These are phyloP conservation scores for Drosophila siamana DNA, from an alignment of 2,888 invertebrate genomes.

Conservation along the genomic window DNA sequence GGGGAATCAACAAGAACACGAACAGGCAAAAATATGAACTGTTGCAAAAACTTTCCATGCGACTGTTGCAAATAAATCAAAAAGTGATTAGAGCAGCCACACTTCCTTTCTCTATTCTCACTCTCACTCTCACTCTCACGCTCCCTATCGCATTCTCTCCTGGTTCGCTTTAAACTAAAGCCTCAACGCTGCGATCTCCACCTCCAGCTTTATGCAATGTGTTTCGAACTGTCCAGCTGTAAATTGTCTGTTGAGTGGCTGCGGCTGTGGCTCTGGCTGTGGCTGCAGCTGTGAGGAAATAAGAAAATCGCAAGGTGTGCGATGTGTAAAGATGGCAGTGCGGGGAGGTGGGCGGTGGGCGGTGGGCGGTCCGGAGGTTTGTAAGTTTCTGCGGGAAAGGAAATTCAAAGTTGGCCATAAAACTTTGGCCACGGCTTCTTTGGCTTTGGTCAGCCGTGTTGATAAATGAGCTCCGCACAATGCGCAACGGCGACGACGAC, in stretches of 20 bases:
- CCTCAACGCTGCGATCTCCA: neutral
- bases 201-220: constrained; percentile 17
- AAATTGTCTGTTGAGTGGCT: constrained; percentile 78
- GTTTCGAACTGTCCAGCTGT: constrained; percentile 61
- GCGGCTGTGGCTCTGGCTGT: constrained; percentile 16
- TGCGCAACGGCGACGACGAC: too few species aligned
- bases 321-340: constrained; percentile 57
- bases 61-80: constrained; percentile 71
- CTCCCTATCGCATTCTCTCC: neutral
- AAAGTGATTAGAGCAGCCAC: constrained; percentile 71
- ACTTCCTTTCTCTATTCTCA: constrained; percentile 8
- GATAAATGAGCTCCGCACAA: constrained; percentile 71
- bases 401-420: constrained; percentile 78
- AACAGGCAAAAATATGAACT: constrained; percentile 62
- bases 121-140: neutral
- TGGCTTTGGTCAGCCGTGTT: constrained; percentile 68
- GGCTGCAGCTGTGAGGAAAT: constrained; percentile 29
- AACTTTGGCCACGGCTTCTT: constrained; percentile 69
- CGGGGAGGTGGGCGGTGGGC: too few species aligned
- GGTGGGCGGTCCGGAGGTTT: too few species aligned
- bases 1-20: constrained; percentile 33
- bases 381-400: constrained; percentile 57
- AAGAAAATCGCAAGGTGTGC: constrained; percentile 60
- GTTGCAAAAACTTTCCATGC: constrained; percentile 54
- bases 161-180: neutral